Evolutionary conservation across 2,113 vertebrate genomes (phyloP).

Genomic region (Peromyscus maniculatus): DNA sequence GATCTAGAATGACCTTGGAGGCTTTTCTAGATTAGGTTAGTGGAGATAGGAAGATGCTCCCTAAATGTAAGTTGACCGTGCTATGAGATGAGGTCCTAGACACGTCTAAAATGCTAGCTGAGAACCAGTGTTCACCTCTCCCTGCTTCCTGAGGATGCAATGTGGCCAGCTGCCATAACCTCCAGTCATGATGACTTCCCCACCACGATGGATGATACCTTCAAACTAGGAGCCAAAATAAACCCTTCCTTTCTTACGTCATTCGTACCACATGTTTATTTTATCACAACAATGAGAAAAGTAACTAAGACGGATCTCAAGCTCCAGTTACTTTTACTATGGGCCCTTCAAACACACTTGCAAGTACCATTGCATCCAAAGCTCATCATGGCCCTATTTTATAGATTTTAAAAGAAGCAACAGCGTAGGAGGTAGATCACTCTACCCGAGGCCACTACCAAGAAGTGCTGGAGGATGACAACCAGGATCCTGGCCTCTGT

Average conservation of each 20-base stretch:
- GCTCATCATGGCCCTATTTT: background rate
- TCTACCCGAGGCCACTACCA: background rate
- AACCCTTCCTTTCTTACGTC: background rate
- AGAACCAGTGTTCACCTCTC: background rate
- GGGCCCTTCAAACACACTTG: rapidly evolving
- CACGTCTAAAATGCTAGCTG: background rate
- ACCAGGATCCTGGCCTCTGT: background rate
- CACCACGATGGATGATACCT: background rate
- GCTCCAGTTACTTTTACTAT: background rate
- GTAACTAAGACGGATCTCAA: background rate
- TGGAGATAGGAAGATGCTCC: background rate
- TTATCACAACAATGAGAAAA: background rate
- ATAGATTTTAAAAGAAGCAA: background rate
- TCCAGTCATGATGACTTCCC: background rate
- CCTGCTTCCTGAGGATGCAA: background rate
- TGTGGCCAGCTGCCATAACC: background rate
- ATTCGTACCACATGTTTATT: too few species aligned
- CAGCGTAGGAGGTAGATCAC: background rate
- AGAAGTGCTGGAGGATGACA: background rate
- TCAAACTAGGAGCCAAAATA: background rate
- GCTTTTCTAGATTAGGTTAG: background rate
- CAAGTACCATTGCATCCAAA: background rate
- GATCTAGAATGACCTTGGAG: background rate
- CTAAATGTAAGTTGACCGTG: background rate
- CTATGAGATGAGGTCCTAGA: background rate